Evolutionary conservation across 2,888 invertebrate species (phyloP), one percentile per base, ranked within the genome.

Genomic region (Tenthredo distinguenda): DNA sequence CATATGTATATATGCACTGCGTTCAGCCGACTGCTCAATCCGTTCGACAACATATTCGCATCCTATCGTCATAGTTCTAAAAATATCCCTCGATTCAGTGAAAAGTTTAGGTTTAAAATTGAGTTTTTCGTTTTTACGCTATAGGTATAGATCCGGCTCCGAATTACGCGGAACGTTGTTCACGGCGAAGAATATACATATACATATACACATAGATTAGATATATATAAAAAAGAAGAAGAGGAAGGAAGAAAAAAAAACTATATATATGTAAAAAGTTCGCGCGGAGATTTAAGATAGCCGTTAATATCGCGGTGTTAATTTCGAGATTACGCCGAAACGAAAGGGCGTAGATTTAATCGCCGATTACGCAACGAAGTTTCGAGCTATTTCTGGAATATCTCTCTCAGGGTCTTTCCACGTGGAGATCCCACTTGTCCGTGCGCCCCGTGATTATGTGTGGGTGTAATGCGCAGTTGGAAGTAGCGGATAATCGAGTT

Each of bases 371-470:
- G 72, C 72, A 74, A 74, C 72, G n/a, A 74, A 74, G 21, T 43
- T 74, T 74, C 72, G 10, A 12, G 40, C 43, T 74, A 74, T 74
- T 74, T 74, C 40, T 43, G 72, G 72, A 74, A 43, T 43, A 43
- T 74, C 43, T 74, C 72, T 74, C 72, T 74, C 72, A 74, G 40
- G 72, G 72, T 74, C 72, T 74, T 74, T 74, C 72, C 40, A 74
- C 72, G 72, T 74, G 40, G 40, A 74, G 40, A 74, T 74, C 72
- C 43, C 21, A 74, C 72, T 74, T 74, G 72, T 74, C 43, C 21
- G 71, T 71, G 71, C n/a, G 34, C 37, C 65, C 31, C 10, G 65
- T 65, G 31, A 21, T 15, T 65, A 65, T 62, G 21, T 18, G 71
- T 72, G 71, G 18, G 34, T 18, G 71, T 72, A 72, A 40, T 72